Base-by-base conservation (phyloP, 2,113 vertebrate genomes). In the Varanus komodoensis region DNA sequence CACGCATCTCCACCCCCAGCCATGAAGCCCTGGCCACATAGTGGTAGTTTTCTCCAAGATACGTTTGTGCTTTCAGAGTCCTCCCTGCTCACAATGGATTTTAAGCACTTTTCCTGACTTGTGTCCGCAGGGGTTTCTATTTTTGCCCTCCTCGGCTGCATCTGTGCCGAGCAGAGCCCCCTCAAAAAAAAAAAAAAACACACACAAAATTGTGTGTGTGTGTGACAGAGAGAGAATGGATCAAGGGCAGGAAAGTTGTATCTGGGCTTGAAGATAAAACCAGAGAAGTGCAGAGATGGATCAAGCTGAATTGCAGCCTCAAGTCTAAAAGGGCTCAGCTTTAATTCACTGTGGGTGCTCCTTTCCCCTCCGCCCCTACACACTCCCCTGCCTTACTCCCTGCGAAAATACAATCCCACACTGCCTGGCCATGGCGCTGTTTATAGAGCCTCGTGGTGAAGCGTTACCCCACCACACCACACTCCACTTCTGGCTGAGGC, bases 41-140 rank as follows among this genome's bases (percentile, higher is more conserved):
- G 54, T 44, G 52, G 44, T 4, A 44, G 77, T 86, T 86, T 54
- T 80, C n/a, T 44, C 77, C 83, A 71, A 69, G 64, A 90, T 80
- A 57, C 71, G 67, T 80, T 86, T 90, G 34, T 71, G 50, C 52
- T 86, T 86, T 80, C 34, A 79, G 67, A 48, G 64, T 80, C n/a
- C 34, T 17, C 64, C 54, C n/a, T 12, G 50, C 75, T 80, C 77
- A 79, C 83, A 85, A 86, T 89, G 25, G 61, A 71, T 85, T 85
- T 89, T 71, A 85, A 86, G 48, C 61, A 79, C 83, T 86, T 71
- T 78, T 71, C 61, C 61, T 79, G 15, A 27, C 64, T 86, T 61
- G 64, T 90, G 67, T 80, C 83, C 80, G 75, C n/a, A 80, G 50
- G 64, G 83, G 83, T 90, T 90, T 86, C 83, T 90, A 90, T 86